Percentiles rank a stretch among this genome's conserved stretches.
Evolutionary conservation across 2,113 vertebrate species (phyloP).

Genomic region (Mobula hypostoma): DNA sequence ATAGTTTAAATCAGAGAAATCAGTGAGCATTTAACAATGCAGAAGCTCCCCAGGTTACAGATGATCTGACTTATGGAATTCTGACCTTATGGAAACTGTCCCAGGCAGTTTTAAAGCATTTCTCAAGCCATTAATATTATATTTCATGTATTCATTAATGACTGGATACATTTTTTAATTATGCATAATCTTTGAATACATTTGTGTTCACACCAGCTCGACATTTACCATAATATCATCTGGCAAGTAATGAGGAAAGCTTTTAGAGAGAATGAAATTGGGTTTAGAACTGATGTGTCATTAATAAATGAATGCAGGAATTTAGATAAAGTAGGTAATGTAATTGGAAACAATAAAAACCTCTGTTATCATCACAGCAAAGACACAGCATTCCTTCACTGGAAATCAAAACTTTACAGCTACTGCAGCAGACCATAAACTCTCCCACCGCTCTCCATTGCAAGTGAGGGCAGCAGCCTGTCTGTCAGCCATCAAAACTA

Average conservation of each 20-base stretch:
- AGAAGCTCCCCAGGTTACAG: too few relatives aligned
- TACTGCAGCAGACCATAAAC: not conserved
- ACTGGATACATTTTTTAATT: too few relatives aligned
- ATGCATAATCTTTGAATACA: not conserved
- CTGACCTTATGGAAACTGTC: too few relatives aligned
- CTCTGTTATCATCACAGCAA: not conserved
- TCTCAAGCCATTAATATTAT: too few relatives aligned
- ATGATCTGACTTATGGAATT: too few relatives aligned
- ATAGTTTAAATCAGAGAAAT: too few relatives aligned
- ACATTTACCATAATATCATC: not conserved
- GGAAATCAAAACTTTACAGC: not conserved
- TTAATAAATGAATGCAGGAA: conserved; percentile 11
- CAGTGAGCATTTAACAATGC: too few relatives aligned
- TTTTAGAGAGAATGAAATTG: not conserved
- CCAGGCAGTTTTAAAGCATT: too few relatives aligned
- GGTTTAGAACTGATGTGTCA: not conserved
- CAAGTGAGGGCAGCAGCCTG: not conserved
- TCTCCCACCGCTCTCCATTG: not conserved
- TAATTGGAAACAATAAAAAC: not conserved
- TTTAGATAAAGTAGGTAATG: not conserved
- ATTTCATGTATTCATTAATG: too few relatives aligned
- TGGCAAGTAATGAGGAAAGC: not conserved
- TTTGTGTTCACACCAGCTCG: not conserved
- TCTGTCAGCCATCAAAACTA: not conserved
- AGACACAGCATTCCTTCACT: not conserved